Evolutionary conservation across 2,797 vertebrate genomes (phyloP).

Genomic region (Cossypha niveicapilla): DNA sequence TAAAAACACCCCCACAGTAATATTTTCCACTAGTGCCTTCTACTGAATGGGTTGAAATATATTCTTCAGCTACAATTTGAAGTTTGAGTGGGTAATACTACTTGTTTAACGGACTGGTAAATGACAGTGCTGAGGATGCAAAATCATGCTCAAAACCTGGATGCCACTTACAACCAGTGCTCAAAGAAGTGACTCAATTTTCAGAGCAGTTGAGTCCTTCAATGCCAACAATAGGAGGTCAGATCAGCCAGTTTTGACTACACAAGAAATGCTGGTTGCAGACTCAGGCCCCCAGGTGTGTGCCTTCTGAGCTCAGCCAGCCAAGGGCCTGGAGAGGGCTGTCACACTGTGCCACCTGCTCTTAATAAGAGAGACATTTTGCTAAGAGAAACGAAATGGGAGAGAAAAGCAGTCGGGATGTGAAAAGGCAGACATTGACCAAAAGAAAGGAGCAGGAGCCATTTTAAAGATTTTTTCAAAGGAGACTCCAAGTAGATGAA

Average conservation of each 20-base stretch:
- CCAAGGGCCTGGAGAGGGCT: rapidly evolving
- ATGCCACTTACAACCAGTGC: not conserved
- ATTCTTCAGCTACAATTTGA: not conserved
- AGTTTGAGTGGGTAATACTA: not conserved
- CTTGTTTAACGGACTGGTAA: not conserved
- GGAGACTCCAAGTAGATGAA: no score
- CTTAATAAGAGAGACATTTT: not conserved
- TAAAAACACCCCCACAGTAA: not conserved
- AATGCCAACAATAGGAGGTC: not conserved
- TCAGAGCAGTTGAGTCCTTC: not conserved
- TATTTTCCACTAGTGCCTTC: not conserved
- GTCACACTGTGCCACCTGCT: not conserved
- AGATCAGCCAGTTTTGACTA: not conserved
- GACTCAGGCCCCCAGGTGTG: not conserved
- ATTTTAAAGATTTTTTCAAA: no score
- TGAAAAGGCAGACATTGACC: not conserved
- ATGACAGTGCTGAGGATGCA: not conserved
- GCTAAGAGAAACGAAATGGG: not conserved
- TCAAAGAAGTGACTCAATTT: not conserved
- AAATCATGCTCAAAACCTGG: not conserved
- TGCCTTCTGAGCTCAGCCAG: not conserved
- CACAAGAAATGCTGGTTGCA: not conserved
- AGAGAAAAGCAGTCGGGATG: not conserved
- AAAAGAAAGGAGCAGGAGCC: not conserved
- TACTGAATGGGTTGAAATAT: not conserved